A percentile compares a stretch with the other conserved stretches of the same genome.
Evolutionary conservation across 2,888 invertebrate genomes (phyloP).

Genomic region (Mamestra brassicae): DNA sequence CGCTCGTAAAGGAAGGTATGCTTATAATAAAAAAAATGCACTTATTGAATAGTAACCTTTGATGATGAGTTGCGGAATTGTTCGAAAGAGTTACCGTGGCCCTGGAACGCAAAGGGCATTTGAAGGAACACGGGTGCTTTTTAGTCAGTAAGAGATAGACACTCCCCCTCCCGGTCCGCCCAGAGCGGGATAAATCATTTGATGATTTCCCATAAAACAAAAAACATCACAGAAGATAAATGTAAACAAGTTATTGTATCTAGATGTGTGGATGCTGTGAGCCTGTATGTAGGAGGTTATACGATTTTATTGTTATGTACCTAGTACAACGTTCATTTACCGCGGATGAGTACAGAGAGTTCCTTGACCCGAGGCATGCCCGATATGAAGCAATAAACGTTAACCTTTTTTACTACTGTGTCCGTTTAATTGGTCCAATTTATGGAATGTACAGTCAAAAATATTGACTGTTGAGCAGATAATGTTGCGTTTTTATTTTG

Average conservation of each 20-base stretch:
- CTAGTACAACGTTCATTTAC: slow-evolving; percentile 5
- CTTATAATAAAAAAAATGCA: slow-evolving; percentile 79
- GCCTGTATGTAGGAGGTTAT: slow-evolving; percentile 18
- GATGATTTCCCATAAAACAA: no score
- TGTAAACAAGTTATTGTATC: slow-evolving; percentile 71
- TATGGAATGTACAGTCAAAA: background rate
- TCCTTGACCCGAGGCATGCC: background rate
- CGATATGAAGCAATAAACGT: background rate
- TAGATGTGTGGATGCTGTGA: slow-evolving; percentile 12
- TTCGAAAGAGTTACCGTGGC: no score
- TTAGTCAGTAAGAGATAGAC: no score
- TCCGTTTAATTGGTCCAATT: background rate
- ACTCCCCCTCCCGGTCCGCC: no score
- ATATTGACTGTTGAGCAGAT: background rate
- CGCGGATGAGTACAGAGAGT: background rate
- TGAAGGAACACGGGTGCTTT: no score
- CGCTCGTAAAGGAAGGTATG: slow-evolving; percentile 66
- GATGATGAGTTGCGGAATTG: slow-evolving; percentile 53
- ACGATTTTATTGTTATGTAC: slow-evolving; percentile 27
- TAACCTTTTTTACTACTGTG: background rate
- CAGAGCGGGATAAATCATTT: no score
- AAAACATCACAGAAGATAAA: slow-evolving; percentile 20
- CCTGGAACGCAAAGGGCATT: no score
- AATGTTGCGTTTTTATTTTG: background rate
- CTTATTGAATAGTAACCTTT: slow-evolving; percentile 77